Base-by-base conservation (phyloP, 37 sponge, comb jelly and placozoan genomes). In the Chondrilla cf. caribensis region DNA sequence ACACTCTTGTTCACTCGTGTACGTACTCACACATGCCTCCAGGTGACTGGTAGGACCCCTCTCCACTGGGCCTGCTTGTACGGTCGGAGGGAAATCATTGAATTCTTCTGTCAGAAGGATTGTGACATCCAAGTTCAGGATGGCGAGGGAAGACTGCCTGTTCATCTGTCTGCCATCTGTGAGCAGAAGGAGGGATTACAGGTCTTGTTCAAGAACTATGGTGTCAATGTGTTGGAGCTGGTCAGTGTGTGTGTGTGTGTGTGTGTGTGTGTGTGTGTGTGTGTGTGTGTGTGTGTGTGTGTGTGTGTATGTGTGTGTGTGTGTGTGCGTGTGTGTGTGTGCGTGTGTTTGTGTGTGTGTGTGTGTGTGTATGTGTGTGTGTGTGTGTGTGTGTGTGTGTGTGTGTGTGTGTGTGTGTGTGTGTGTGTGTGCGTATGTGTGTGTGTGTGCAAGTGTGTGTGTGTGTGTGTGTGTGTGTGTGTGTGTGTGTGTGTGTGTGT, bases 91-190 rank as follows among this genome's bases (percentile, higher is more conserved):
- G 76, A 73, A 0, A 37, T 73, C 24, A 24, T 73, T 1, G 76
- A 73, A n/a, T 38, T 73, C 44, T 73, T 73, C 25, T 39, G 44
- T 24, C 76, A 73, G 76, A 73, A 40, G 25, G 76, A 37, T 2
- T 19, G 44, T 43, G 76, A 73, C 24, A 43, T 42, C 25, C 24
- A 37, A 2, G 76, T 24, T 37, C 24, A n/a, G 44, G 76, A 73
- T 40, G 76, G 24, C 18, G 76, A 73, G 41, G 76, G 76, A 1
- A 73, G 76, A 39, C 24, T 88, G 9, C 88, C 91, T 1, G 43
- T 91, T 21, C 91, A 91, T 76, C 14, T 87, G 28, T 88, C 91
- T 28, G 83, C 71, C 1, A 51, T 65, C 47, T 51, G 84, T 28
- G 82, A 80, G 28, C 66, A 72, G 11, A 43, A 54, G 36, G 87